Base-by-base conservation (phyloP, 1,140 invertebrate genomes). In the Vanessa tameamea region DNA sequence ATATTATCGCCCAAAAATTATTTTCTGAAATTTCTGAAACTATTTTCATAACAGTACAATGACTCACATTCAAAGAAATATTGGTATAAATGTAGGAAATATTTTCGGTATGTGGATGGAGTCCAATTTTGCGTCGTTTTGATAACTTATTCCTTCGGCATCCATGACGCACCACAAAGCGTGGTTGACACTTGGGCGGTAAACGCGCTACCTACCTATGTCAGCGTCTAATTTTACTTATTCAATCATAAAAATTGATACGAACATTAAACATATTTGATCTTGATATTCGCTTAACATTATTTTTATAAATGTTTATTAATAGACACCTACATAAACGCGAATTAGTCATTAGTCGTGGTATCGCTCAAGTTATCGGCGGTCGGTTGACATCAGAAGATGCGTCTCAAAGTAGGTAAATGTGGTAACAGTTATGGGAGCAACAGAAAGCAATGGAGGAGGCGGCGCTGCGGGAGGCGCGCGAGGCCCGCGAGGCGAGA, bases 361-460 rank as follows among this genome's bases (percentile, higher is more conserved):
- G 5, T 51, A 57, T 57, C 9, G 11, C 55, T 59, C 9, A 13
- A 4, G 23, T 8, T 61, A 13, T 13, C 57, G 26, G 13, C 13
- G 15, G 13, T 61, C 9, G n/a, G 51, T 53, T 26, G 55, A 26
- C 43, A 37, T 15, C 12, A 37, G 57, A 16, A 31, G 57, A 61
- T 61, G 57, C 57, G 57, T 61, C 57, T 61, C 31, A 61, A 61
- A 61, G 57, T 61, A 61, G 57, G 31, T 61, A 61, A 61, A 61
- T 61, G 14, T 61, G 57, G 57, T 61, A 61, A 15, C 82, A 98
- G 95, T 94, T 97, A 83, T 96, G 97, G 94, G 96, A 98, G 85
- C 96, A 97, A 84, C 96, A 96, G 90, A 96, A 96, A 82, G 94
- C 95, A 72, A 94, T 96, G 84, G 95, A 95, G 78, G 95, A 95